phyloP scores from a whole-genome alignment of 2,113 vertebrate species.

The Cichladusa arquata region DNA sequence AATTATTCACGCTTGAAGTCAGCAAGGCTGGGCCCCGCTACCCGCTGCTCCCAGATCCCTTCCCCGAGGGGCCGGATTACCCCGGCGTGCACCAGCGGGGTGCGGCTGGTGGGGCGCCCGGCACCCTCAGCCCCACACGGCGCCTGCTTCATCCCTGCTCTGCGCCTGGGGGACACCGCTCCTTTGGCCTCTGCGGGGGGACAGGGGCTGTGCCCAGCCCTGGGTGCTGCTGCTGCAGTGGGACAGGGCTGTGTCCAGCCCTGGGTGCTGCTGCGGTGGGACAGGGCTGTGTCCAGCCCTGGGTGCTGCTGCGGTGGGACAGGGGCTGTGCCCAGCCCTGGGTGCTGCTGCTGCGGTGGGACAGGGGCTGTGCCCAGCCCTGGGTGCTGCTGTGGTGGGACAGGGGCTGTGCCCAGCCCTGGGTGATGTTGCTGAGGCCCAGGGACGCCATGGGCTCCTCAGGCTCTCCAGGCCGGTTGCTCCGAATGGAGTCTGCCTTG shows the following conservation, averaged over 20 bases:
- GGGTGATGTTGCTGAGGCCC: fast-evolving
- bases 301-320: too few species aligned
- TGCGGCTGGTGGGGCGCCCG: background rate
- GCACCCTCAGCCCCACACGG: background rate
- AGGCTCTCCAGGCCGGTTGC: fast-evolving
- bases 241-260: too few species aligned
- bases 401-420: background rate
- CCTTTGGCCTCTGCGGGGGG: fast-evolving
- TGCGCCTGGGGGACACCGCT: fast-evolving
- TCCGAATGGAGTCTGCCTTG: fast-evolving
- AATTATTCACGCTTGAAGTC: conserved; percentile 52
- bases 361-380: too few species aligned
- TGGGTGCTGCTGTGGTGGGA: too few species aligned
- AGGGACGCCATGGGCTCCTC: fast-evolving
- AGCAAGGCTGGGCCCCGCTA: background rate
- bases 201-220: background rate
- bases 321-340: too few species aligned
- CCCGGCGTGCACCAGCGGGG: background rate
- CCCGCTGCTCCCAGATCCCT: conserved; percentile 19
- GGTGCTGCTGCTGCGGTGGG: too few species aligned
- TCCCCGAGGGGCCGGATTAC: conserved; percentile 26
- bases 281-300: background rate
- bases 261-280: too few species aligned
- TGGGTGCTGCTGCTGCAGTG: background rate
- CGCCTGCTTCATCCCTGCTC: fast-evolving